Evolutionary conservation across 2,797 vertebrate species (phyloP), one percentile per base, ranked within the genome.

Genomic region (Adelosebastes latens): DNA sequence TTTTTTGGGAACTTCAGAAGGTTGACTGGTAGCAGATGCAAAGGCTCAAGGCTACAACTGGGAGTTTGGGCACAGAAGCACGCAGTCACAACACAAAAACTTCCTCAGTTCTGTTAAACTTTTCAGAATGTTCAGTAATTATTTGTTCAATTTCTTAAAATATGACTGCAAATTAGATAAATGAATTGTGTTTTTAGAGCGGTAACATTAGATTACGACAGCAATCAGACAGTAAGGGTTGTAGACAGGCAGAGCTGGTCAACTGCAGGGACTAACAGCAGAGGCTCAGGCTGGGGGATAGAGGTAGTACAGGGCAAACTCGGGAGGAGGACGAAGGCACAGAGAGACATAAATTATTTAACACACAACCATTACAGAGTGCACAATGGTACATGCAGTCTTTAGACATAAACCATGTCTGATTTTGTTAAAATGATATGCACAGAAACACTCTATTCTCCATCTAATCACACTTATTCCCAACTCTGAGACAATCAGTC

Each of bases 1-100:
- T 42, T 81, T 91, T 89, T 59, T 11, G 75, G 79, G 77, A 83
- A 79, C 58, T 81, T 55, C 71, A 77, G 60, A 78, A 65, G 81
- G 71, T 56, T 85, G 78, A 89, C 72, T 88, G 77, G 74, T 76
- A 88, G 86, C 89, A 91, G 84, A 89, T 83, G 86, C 79, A 81
- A 68, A 80, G 55, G 72, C 75, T 88, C 68, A 84, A 76, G 79
- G 80, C 77, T 77, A 63, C 49, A 72, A 81, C 8, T 46, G 66
- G 68, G 60, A 77, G 42, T 24, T 78, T 77, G 58, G 65, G 59
- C 36, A 31, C 66, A 34, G 7, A 52, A 68, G 49, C 11, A 24
- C 25, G 5, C 11, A 67, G 22, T 68, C 70, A 46, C 55, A 46
- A 18, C 3, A 3, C n/a, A 31, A 72, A 53, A 82, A 46, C 42